These are phyloP conservation scores for Drosophila fulvimacula DNA, from an alignment of 2,888 invertebrate genomes.

Conservation along the genomic window DNA sequence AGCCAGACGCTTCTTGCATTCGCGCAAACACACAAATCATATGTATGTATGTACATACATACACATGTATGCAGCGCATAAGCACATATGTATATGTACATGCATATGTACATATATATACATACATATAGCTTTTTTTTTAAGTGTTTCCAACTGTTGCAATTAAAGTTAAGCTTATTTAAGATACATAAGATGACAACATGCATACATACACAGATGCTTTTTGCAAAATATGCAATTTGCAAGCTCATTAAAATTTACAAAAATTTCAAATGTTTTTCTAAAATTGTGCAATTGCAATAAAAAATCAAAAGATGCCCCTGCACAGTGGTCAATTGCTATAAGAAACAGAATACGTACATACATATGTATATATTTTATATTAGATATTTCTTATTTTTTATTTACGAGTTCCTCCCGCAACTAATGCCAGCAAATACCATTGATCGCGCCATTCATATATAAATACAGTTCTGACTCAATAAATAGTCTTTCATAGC, in stretches of 20 bases:
- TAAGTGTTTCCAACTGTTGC: constrained; percentile 57
- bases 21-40: constrained; percentile 3
- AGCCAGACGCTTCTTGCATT: constrained; percentile 20
- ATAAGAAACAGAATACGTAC: no score
- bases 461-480: constrained; percentile 39
- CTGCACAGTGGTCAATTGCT: not conserved
- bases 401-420: not conserved
- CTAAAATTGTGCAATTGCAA: not conserved
- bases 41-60: constrained; percentile 2
- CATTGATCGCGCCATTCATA: constrained; percentile 8
- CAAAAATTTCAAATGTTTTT: not conserved
- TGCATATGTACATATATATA: not conserved
- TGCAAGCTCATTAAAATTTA: not conserved
- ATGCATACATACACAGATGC: not conserved
- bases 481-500: constrained; percentile 37
- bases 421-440: not conserved
- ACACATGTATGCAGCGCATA: constrained; percentile 1
- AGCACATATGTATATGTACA: not conserved
- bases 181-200: not conserved
- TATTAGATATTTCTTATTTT: no score
- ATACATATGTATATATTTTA: no score
- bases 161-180: constrained; percentile 12
- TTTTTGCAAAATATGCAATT: not conserved
- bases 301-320: not conserved
- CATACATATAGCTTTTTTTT: constrained; percentile 5